phyloP scores from a whole-genome alignment of 1,140 invertebrate species.

The Drosophila pectinifera region DNA sequence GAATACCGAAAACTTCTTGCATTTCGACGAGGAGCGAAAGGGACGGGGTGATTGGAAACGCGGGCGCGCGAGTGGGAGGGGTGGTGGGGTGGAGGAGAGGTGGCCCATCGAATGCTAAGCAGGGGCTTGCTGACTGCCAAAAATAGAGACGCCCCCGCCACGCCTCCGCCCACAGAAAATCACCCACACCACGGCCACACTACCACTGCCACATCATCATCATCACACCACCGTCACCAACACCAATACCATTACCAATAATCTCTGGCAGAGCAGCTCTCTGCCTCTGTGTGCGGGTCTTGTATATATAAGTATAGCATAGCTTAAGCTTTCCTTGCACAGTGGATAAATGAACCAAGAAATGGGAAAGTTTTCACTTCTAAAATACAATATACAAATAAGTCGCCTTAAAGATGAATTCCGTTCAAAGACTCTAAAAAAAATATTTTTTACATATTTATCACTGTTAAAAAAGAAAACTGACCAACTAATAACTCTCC shows the following conservation, averaged over 20 bases:
- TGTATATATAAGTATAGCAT: conserved; percentile 45
- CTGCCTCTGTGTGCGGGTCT: conserved; percentile 43
- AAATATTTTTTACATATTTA: too few relatives aligned
- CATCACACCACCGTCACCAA: conserved; percentile 25
- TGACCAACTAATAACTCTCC: too few relatives aligned
- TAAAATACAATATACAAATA: not conserved
- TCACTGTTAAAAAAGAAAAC: too few relatives aligned
- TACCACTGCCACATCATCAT: conserved; percentile 35
- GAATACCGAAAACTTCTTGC: conserved; percentile 80
- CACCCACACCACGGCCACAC: conserved; percentile 27
- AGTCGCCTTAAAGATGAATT: too few relatives aligned
- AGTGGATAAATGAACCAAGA: conserved; percentile 15
- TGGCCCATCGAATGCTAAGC: conserved; percentile 48
- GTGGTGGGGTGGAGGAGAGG: conserved; percentile 1
- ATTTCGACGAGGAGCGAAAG: conserved; percentile 40
- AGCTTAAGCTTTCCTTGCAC: conserved; percentile 70
- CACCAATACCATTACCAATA: conserved; percentile 34
- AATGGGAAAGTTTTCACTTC: conserved; percentile 10
- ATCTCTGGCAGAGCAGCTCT: conserved; percentile 58
- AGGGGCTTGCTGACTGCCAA: conserved; percentile 63
- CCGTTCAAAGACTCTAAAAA: too few relatives aligned
- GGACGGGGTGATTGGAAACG: conserved; percentile 26
- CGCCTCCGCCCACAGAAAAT: conserved; percentile 33
- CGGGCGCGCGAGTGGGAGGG: conserved; percentile 25
- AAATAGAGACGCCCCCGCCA: conserved; percentile 75